Evolutionary conservation across 2,888 invertebrate genomes (phyloP).

Genomic region (Metacarcinus magister): DNA sequence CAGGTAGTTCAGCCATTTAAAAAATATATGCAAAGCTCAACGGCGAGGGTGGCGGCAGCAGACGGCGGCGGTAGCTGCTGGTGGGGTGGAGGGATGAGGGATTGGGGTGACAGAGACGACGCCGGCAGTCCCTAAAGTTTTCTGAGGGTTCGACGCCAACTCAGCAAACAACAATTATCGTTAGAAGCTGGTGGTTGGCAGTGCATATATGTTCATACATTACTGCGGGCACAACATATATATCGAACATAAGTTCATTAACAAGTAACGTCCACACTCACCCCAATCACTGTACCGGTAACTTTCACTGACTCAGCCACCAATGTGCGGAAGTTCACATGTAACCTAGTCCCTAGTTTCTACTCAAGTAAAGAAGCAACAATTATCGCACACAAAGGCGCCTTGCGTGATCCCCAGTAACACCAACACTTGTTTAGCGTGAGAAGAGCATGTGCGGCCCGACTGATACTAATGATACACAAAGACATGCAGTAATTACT

Average conservation of each 20-base stretch:
- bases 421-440: neutral
- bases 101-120: neutral
- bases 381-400: neutral
- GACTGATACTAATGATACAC: no score
- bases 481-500: no score
- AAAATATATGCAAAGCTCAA: conserved; percentile 11
- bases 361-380: neutral
- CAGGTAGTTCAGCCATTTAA: conserved; percentile 35
- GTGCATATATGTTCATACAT: neutral
- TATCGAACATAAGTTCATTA: no score
- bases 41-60: neutral
- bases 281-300: no score
- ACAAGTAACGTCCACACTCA: no score
- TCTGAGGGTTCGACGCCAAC: neutral
- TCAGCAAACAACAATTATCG: neutral
- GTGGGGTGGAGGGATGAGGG: neutral
- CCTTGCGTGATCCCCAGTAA: neutral
- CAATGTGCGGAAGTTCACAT: neutral
- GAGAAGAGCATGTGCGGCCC: no score
- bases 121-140: neutral
- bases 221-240: neutral
- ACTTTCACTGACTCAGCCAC: neutral
- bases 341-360: neutral
- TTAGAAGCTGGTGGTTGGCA: neutral
- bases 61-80: neutral